Percentiles rank a stretch among this genome's conserved stretches.
These are phyloP conservation scores for Recurvirostra avosetta DNA, from an alignment of 2,113 vertebrate genomes.

Conservation along the genomic window DNA sequence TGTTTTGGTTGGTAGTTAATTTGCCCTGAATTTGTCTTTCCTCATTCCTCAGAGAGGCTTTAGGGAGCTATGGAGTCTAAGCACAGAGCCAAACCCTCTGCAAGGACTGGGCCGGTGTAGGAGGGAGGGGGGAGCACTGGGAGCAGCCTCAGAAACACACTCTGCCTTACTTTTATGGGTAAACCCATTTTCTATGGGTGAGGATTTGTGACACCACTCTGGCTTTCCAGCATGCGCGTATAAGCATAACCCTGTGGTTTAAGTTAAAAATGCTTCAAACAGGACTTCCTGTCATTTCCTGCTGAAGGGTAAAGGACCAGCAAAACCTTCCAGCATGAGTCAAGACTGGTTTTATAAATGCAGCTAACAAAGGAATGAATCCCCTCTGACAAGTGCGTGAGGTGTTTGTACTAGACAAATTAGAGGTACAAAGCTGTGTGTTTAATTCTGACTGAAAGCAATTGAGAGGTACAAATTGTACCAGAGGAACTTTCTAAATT, in stretches of 20 bases:
- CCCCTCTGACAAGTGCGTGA: conserved; percentile 44
- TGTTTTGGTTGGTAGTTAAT: background rate
- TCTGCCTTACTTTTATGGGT: background rate
- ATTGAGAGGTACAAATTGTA: conserved; percentile 46
- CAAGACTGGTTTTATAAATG: conserved; percentile 31
- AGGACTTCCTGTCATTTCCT: background rate
- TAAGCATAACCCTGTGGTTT: background rate
- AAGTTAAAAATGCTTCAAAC: conserved; percentile 1
- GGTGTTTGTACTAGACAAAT: conserved; percentile 57
- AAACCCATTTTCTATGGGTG: background rate
- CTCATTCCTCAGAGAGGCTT: background rate
- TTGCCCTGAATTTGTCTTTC: background rate
- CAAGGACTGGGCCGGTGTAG: background rate
- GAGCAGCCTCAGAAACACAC: background rate
- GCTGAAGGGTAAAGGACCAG: conserved; percentile 46
- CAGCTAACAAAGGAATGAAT: conserved; percentile 44
- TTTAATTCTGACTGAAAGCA: conserved; percentile 62
- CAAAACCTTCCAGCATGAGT: conserved; percentile 44
- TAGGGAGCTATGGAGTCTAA: background rate
- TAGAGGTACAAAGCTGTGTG: conserved; percentile 33
- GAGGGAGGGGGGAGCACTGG: background rate
- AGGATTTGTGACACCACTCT: background rate
- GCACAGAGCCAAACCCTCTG: background rate
- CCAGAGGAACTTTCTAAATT: conserved; percentile 40
- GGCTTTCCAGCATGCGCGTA: background rate